These are phyloP conservation scores for Phaedon cochleariae DNA, from an alignment of 2,888 invertebrate species.

Conservation along the genomic window DNA sequence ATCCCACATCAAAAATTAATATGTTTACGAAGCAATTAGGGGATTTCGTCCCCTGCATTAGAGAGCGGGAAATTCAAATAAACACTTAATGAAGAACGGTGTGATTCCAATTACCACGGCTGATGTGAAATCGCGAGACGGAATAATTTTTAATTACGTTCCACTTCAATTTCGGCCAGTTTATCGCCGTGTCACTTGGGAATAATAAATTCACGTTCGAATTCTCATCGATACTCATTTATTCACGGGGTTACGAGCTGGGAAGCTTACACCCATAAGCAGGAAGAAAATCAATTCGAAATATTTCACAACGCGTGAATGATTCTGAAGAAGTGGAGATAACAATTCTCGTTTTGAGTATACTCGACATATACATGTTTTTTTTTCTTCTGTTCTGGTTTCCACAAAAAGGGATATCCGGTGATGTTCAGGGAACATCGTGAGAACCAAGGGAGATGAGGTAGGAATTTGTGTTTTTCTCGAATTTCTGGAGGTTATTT, in stretches of 20 bases:
- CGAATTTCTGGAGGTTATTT: no score
- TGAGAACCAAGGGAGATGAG: no score
- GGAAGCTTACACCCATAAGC: neutral
- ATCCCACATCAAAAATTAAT: slow-evolving; percentile 19
- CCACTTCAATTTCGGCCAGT: slow-evolving; percentile 14
- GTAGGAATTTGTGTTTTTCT: no score
- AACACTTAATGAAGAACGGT: slow-evolving; percentile 23
- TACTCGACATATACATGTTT: no score
- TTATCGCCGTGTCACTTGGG: neutral
- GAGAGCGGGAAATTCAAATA: slow-evolving; percentile 24
- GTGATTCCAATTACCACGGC: slow-evolving; percentile 2
- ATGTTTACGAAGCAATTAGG: slow-evolving; percentile 23
- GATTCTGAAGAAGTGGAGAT: no score
- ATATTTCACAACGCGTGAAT: no score
- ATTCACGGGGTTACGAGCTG: neutral
- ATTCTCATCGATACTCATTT: neutral
- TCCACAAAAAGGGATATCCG: no score
- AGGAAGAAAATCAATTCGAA: neutral
- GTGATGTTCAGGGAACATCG: no score
- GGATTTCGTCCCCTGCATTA: slow-evolving; percentile 8
- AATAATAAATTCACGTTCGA: neutral
- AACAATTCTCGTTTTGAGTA: no score
- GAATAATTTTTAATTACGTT: slow-evolving; percentile 14
- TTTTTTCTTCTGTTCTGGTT: no score
- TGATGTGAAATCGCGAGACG: slow-evolving; percentile 17